Base-by-base conservation (phyloP, 2,888 invertebrate genomes). In the Hecatera dysodea region DNA sequence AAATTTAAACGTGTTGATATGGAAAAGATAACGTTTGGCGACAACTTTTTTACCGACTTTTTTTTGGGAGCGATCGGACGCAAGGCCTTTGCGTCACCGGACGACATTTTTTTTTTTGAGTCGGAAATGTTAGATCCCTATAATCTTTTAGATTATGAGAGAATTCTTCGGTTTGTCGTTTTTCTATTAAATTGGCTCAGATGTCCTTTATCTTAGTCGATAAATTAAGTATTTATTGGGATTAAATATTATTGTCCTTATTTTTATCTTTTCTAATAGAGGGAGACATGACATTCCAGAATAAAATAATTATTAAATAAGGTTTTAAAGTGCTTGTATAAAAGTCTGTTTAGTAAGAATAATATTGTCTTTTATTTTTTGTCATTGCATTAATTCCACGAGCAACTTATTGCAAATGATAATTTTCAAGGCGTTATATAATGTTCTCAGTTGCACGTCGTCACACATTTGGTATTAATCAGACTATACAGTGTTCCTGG, bases 1-100 rank as follows among this genome's bases (percentile, higher is more conserved):
- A 55, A 72, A 81, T 69, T 78, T 69, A 69, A 90, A 88, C 84
- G 76, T 83, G 82, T 88, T 89, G 84, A 85, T 89, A 86, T 77
- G 81, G 69, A 55, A 67, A 67, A 87, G 93, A 93, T 93, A 93
- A 86, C 22, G 74, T 84, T 88, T 90, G 90, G 90, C 89, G 88
- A 89, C 88, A 72, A 68, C 57, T 74, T 83, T 80, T 76, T 78
- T 36, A 0, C 3, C 1, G 0, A 17, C 15, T 24, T 33, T 62
- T 67, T 75, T 60, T 27, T 53, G 9, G 22, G 7, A 17, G n/a
- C 22, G 36, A 22, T n/a, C 53, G 36, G 56, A 12, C 56, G 36
- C 36, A 8, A 15, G 12, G 36, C 29, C 42, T 64, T 57, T 65
- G 46, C 48, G 6, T 44, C 50, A 42, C 53, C 44, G 64, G 89